Evolutionary conservation across 2,797 vertebrate species (phyloP), one percentile per base, ranked within the genome.

Genomic region (Champsocephalus gunnari): DNA sequence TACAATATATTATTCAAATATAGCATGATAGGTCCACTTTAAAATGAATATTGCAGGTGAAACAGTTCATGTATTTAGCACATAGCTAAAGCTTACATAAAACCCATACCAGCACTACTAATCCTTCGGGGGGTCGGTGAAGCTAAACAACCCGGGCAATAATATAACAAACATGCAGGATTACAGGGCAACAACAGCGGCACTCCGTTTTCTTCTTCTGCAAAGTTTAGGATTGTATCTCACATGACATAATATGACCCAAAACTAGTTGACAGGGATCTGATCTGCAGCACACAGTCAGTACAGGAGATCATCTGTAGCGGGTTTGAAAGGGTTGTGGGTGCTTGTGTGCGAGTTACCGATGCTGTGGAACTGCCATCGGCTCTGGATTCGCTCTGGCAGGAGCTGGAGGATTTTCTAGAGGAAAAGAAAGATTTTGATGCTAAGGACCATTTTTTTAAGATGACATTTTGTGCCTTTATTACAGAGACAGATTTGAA

Each of bases 341-440:
- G 43, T 16, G 41, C 2, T 38, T 75, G 41, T 54, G 41, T 19
- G 44, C 2, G 12, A 54, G 59, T 82, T 93, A 99, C 98, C 97
- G 75, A 99, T 99, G 94, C 98, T 99, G 95, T 99, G 98, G 95
- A 99, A 99, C 88, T 99, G 98, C 98, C 98, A 99, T 89, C 98
- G 94, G 71, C 96, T 96, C 88, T 99, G 97, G 92, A 99, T 98
- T 89, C 96, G 96, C 92, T 99, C 98, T 11, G 98, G 98, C 88
- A 99, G 96, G 73, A 99, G 97, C 82, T 99, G 98, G 76, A 99
- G 95, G 87, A 99, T 99, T 99, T 99, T 99, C 98, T 99, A 89
- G 28, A 51, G 6, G 8, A 75, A 53, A 79, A 17, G 34, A 66
- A 60, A 4, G 3, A 57, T 43, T 34, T 1, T 43, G n/a, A 53